These are phyloP conservation scores for Tineola bisselliella DNA, from an alignment of 2,888 invertebrate species.

Conservation along the genomic window DNA sequence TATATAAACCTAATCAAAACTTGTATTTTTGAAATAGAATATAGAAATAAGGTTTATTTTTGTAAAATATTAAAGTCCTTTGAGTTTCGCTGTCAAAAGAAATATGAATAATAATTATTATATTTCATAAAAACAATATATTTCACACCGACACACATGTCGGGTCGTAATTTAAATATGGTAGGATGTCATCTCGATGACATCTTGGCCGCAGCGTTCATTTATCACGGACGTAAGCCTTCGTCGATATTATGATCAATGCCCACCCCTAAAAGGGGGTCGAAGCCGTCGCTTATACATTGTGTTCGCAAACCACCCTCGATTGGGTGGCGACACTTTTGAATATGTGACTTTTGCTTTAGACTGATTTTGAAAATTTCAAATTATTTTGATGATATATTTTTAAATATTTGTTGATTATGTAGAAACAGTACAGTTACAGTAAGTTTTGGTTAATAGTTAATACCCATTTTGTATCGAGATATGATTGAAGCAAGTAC, in stretches of 20 bases:
- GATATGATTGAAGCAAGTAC: no score
- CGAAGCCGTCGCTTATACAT: conserved; percentile 17
- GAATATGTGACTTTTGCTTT: neutral
- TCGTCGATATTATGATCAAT: conserved; percentile 68
- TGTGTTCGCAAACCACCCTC: neutral
- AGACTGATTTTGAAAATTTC: neutral
- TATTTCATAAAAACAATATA: neutral
- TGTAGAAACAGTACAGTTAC: no score
- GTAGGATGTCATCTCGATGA: conserved; percentile 48
- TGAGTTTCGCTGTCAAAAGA: no score
- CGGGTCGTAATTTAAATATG: conserved; percentile 9
- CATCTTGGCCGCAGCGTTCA: conserved; percentile 46
- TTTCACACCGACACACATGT: neutral
- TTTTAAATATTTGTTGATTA: no score
- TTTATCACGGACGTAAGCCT: conserved; percentile 65
- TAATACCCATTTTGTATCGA: no score
- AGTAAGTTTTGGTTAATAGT: no score
- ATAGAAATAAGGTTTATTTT: no score
- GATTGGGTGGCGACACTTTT: neutral
- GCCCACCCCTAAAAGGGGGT: conserved; percentile 21
- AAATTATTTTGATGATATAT: no score
- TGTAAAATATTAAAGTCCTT: no score
- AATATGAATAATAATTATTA: no score
- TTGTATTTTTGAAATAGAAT: no score
- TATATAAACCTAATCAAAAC: no score